phyloP scores from a whole-genome alignment of 2,797 vertebrate genomes.

The Astyanax mexicanus region DNA sequence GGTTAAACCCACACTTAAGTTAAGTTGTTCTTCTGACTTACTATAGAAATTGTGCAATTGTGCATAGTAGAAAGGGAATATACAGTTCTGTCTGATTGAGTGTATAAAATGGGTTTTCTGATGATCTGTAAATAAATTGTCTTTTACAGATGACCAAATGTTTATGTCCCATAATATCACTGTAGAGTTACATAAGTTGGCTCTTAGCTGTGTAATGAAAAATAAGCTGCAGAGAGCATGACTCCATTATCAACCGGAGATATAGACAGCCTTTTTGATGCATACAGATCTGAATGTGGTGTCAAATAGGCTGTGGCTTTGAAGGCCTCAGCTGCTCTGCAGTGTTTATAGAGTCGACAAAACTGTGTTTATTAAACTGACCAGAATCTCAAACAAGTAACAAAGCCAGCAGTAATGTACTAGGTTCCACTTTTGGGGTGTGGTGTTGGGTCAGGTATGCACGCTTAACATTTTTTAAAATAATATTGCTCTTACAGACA shows the following conservation, averaged over 20 bases:
- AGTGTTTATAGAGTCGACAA: background rate
- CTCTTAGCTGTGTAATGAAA: slow-evolving; percentile 3
- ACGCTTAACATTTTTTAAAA: too few relatives aligned
- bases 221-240: background rate
- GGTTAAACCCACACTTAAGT: background rate
- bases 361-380: too few relatives aligned
- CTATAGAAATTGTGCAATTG: background rate
- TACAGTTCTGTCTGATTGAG: background rate
- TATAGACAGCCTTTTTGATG: slow-evolving; percentile 1
- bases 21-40: background rate
- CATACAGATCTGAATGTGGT: background rate
- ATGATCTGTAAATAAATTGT: background rate
- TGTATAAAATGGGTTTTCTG: background rate
- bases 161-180: background rate
- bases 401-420: too few relatives aligned
- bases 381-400: too few relatives aligned
- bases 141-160: background rate
- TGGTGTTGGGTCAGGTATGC: too few relatives aligned
- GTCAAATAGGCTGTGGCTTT: background rate
- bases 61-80: background rate
- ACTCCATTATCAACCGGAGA: background rate
- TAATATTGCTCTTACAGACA: too few relatives aligned
- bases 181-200: background rate
- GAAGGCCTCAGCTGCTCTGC: background rate
- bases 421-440: too few relatives aligned